A percentile compares a stretch with the other conserved stretches of the same genome.
Evolutionary conservation across 2,888 invertebrate species (phyloP).

Genomic region (Hermodice carunculata): DNA sequence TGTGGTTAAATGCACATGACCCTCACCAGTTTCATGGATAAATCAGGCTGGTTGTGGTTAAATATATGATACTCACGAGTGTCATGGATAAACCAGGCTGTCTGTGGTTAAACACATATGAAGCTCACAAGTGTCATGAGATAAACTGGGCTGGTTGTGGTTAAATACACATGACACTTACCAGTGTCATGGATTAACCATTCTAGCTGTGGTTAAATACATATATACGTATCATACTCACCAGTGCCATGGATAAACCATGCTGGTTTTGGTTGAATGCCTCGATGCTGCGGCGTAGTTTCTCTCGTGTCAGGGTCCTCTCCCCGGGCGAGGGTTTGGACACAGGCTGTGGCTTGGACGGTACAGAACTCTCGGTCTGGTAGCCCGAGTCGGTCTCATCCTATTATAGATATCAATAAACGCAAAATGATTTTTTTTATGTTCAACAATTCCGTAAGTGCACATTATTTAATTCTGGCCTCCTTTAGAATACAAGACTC

Average conservation of each 20-base stretch:
- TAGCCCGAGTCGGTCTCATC: slow-evolving; percentile 42
- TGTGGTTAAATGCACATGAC: slow-evolving; percentile 70
- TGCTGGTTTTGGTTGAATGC: slow-evolving; percentile 69
- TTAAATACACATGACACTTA: no score
- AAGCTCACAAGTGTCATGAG: no score
- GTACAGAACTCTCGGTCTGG: slow-evolving; percentile 29
- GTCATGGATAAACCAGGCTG: slow-evolving; percentile 70
- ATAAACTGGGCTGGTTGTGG: no score
- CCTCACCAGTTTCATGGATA: no score
- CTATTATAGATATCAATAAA: slow-evolving; percentile 9
- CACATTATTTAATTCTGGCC: no score
- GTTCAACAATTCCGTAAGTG: no score
- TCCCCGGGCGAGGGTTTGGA: slow-evolving; percentile 62
- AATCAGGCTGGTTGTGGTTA: no score
- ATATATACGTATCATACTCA: slow-evolving; percentile 41
- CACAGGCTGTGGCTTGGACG: slow-evolving; percentile 16
- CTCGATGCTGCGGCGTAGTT: slow-evolving; percentile 67
- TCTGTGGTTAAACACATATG: slow-evolving; percentile 69
- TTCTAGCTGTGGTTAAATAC: neutral
- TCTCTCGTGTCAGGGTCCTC: slow-evolving; percentile 63
- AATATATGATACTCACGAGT: slow-evolving; percentile 56
- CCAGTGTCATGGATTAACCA: no score
- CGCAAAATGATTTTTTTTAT: no score
- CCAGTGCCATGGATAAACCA: slow-evolving; percentile 70
- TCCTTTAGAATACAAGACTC: no score